Base-by-base conservation (phyloP, 2,113 vertebrate genomes). In the Catharus bicknelli region DNA sequence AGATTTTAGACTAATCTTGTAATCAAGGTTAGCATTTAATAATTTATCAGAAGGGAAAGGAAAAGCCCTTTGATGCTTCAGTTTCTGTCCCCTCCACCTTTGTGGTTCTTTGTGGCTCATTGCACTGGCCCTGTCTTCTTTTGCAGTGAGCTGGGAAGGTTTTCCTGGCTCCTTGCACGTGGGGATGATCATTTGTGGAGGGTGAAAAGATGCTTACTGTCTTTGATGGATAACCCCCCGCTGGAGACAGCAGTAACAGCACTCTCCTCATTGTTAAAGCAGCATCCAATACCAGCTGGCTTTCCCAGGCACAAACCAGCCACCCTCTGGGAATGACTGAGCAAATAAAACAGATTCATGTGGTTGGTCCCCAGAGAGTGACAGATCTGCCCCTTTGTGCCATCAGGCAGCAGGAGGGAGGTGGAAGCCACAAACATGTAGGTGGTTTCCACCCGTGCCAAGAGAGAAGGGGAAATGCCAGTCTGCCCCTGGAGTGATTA, bases 401-500 rank as follows among this genome's bases (percentile, higher is more conserved):
- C 80, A 83, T 38, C 34, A 32, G 23, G 2, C 84, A 85, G 90
- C 91, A 68, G 77, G 82, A 92, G 69, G 50, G 61, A 94, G 58
- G 1, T 94, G 81, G 36, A 45, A 89, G 57, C 69, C 75, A 68
- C 48, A 92, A 89, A 92, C 54, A 62, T 2, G 84, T 92, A 34
- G 91, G 93, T 90, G 93, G 69, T 45, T 87, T 85, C 90, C 88
- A 75, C 58, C 29, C 70, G 75, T 72, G 85, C 85, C 54, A 32
- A 90, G 66, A 83, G 45, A 93, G 66, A 91, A 95, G 30, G 66
- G 74, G 90, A 92, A 95, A 92, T 90, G 87, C 87, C 93, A 95
- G 62, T 86, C 66, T 95, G 78, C 45, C 38, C 61, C 66, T 83
- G 43, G 57, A 80, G 29, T 92, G 91, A 92, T 85, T 92, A 91